Evolutionary conservation across 53 echinoderm and acorn worm genomes (phyloP).

Genomic region (Paracentrotus lividus): DNA sequence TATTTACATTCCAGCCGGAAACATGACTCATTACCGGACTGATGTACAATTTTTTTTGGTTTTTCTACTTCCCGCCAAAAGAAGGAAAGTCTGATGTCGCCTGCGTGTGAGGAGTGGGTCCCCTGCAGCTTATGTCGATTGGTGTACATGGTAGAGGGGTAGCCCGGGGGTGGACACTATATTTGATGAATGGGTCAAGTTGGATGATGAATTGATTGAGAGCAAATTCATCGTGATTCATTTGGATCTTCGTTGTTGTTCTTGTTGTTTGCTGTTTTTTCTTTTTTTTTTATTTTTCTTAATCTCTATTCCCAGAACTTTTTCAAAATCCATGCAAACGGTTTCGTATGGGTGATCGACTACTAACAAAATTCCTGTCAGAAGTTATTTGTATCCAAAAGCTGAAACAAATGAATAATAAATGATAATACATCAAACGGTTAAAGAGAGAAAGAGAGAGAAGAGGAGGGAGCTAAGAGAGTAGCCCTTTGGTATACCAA

Average conservation of each 20-base stretch:
- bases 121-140: not conserved
- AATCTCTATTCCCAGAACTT: too few relatives aligned
- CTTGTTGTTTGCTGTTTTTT: not conserved
- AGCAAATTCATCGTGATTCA: not conserved
- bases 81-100: not conserved
- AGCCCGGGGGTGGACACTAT: not conserved
- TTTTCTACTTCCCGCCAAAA: constrained; percentile 25
- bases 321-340: not conserved
- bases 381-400: too few relatives aligned
- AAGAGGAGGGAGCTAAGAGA: not conserved
- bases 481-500: too few relatives aligned
- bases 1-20: constrained; percentile 11
- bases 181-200: not conserved
- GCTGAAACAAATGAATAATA: too few relatives aligned
- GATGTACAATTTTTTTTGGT: not conserved
- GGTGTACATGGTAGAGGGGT: not conserved
- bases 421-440: not conserved
- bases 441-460: not conserved
- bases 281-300: not conserved
- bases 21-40: constrained; percentile 40
- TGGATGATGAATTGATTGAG: not conserved
- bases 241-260: not conserved
- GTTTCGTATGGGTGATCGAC: not conserved
- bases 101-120: not conserved
- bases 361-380: too few relatives aligned